phyloP scores from a whole-genome alignment of 2,113 vertebrate genomes.

The Psilopogon haemacephalus region DNA sequence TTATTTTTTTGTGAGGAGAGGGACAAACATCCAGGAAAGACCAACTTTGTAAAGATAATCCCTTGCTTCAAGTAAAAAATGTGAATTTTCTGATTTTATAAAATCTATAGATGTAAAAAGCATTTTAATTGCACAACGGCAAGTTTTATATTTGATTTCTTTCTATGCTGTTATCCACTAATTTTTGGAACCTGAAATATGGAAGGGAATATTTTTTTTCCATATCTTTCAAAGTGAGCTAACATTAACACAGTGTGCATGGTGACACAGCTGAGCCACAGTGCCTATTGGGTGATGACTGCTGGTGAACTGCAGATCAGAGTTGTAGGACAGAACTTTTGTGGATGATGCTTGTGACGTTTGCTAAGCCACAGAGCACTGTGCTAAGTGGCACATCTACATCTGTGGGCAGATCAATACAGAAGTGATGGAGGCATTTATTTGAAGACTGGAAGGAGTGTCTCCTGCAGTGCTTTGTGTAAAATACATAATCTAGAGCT shows the following conservation, averaged over 20 bases:
- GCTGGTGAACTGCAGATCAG: neutral
- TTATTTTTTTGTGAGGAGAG: neutral
- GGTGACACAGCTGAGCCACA: neutral
- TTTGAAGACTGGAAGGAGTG: neutral
- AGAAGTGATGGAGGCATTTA: neutral
- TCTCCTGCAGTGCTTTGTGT: neutral
- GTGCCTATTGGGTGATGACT: rapidly evolving
- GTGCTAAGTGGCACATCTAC: neutral
- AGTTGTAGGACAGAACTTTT: neutral
- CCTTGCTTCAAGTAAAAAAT: neutral
- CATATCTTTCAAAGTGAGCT: neutral
- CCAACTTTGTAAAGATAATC: neutral
- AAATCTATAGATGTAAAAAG: neutral
- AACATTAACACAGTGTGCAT: too few relatives aligned
- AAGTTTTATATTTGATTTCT: neutral
- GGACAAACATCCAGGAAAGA: neutral
- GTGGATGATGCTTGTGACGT: neutral
- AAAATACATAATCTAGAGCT: neutral
- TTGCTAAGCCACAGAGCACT: neutral
- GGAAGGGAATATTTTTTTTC: neutral
- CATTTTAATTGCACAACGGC: neutral
- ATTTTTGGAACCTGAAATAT: neutral
- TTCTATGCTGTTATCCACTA: rapidly evolving
- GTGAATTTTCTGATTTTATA: neutral
- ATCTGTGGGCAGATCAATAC: neutral